A percentile compares a stretch with the other conserved stretches of the same genome.
phyloP scores from a whole-genome alignment of 2,113 vertebrate genomes.

The Phalacrocorax brasilianus region DNA sequence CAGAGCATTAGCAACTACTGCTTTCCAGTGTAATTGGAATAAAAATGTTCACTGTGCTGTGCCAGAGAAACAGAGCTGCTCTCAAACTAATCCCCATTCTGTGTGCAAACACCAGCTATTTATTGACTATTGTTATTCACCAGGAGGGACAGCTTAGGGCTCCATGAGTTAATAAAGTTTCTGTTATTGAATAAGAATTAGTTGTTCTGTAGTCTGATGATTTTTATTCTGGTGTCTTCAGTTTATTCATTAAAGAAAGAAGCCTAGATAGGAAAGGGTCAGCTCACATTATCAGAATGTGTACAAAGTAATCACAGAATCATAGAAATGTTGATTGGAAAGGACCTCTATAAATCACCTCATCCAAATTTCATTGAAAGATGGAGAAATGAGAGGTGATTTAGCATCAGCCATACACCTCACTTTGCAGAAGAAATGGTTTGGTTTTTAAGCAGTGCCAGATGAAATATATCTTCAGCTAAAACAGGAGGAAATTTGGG shows the following conservation, averaged over 20 bases:
- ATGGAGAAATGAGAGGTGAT: not conserved
- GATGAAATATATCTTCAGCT: not conserved
- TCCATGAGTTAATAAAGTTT: not conserved
- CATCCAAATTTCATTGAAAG: not conserved
- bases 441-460: not conserved
- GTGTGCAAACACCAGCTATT: not conserved
- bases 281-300: not conserved
- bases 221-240: not conserved
- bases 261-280: not conserved
- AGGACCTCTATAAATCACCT: not conserved
- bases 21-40: not conserved
- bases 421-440: not conserved
- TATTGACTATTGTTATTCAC: not conserved
- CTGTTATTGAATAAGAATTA: not conserved
- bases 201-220: not conserved
- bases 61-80: not conserved
- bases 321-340: constrained; percentile 16
- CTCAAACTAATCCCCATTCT: not conserved
- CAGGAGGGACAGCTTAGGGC: not conserved
- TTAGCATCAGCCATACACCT: not conserved
- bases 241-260: not conserved
- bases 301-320: not conserved
- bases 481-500: not conserved
- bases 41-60: not conserved
- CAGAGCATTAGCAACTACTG: not conserved